phyloP scores from a whole-genome alignment of 2,113 vertebrate species.

The Amphiprion percula region DNA sequence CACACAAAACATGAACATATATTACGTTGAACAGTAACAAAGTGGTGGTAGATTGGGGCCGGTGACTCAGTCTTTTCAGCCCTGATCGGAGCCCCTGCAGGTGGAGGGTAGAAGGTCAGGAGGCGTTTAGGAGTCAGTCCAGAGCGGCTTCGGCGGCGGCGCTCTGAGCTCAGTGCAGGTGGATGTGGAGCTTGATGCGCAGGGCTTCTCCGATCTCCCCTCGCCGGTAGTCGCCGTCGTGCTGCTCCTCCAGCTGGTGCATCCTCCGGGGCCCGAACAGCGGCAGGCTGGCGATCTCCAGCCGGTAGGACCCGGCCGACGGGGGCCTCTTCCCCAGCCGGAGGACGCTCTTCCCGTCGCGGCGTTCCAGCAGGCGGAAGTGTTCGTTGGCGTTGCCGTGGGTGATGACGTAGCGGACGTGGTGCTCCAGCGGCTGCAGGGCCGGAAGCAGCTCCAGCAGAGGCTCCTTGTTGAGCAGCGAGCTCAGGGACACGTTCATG shows the following conservation, averaged over 20 bases:
- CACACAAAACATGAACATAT: conserved; percentile 64
- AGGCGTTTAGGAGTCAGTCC: conserved; percentile 72
- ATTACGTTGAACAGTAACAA: conserved; percentile 78
- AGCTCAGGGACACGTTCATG: conserved; percentile 87
- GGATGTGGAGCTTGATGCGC: conserved; percentile 91
- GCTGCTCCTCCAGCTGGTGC: conserved; percentile 86
- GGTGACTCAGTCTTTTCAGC: conserved; percentile 82
- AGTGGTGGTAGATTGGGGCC: conserved; percentile 78
- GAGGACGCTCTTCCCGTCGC: conserved; percentile 88
- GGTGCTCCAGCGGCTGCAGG: conserved; percentile 87
- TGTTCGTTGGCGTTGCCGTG: conserved; percentile 86
- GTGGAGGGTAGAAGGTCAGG: conserved; percentile 58
- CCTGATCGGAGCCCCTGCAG: conserved; percentile 61
- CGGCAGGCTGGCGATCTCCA: conserved; percentile 90
- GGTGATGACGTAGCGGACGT: conserved; percentile 88
- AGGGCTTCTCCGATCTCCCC: conserved; percentile 89
- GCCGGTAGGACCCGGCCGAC: conserved; percentile 85
- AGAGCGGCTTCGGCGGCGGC: conserved; percentile 31
- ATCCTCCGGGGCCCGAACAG: conserved; percentile 85
- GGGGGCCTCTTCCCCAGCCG: conserved; percentile 86
- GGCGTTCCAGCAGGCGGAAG: conserved; percentile 89
- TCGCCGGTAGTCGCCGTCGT: conserved; percentile 89
- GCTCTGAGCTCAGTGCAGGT: conserved; percentile 88
- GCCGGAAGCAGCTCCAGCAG: conserved; percentile 92
- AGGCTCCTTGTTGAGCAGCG: conserved; percentile 87